Conservation (phyloP, 2,888 invertebrate genomes). For the Cantharis lateralis region DNA sequence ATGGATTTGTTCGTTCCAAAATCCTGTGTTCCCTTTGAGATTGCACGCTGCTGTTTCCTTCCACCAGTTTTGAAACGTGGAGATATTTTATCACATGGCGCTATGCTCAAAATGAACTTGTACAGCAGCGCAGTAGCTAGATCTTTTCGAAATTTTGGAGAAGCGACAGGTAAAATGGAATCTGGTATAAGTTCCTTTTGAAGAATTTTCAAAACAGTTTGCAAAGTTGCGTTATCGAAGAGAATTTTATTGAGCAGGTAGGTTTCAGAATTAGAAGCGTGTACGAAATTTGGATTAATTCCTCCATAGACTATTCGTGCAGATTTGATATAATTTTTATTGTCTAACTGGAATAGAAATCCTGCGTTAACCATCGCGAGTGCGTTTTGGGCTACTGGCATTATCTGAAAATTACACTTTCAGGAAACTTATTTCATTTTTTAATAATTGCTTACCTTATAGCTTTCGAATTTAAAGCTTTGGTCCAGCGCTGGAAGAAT, state of each 20-base stretch:
- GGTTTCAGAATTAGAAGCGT: constrained; percentile 60
- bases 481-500: constrained; percentile 56
- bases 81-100: constrained; percentile 52
- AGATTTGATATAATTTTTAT: constrained; percentile 54
- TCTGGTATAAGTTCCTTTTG: constrained; percentile 66
- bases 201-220: constrained; percentile 56
- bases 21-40: constrained; percentile 65
- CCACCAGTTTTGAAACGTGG: constrained; percentile 57
- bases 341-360: constrained; percentile 65
- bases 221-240: constrained; percentile 53
- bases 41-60: constrained; percentile 55
- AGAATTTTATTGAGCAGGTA: constrained; percentile 54
- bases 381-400: constrained; percentile 73
- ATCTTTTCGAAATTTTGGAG: constrained; percentile 63
- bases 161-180: constrained; percentile 65
- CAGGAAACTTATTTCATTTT: not conserved
- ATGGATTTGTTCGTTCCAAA: constrained; percentile 63
- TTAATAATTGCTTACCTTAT: constrained; percentile 40
- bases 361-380: constrained; percentile 78
- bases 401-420: constrained; percentile 62
- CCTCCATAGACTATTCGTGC: constrained; percentile 70
- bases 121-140: not conserved
- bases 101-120: constrained; percentile 47
- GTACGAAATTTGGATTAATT: constrained; percentile 60
- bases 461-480: constrained; percentile 47